Evolutionary conservation across 2,888 invertebrate genomes (phyloP).

Genomic region (Mimachlamys varia): DNA sequence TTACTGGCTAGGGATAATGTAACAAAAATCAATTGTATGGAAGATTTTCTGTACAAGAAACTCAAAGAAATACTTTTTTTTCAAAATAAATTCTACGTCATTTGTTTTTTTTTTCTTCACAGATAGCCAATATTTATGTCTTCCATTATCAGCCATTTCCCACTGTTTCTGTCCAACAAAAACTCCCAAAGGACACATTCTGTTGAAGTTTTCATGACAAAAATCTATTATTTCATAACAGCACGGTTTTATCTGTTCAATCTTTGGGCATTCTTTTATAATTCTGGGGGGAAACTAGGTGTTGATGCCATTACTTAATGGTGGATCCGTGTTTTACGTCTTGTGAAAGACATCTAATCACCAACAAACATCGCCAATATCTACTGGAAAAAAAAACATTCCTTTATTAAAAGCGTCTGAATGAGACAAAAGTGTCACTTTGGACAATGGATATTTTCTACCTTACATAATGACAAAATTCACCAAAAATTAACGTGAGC

Average conservation of each 20-base stretch:
- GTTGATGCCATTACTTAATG: conserved; percentile 5
- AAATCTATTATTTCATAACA: conserved; percentile 23
- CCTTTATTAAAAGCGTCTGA: neutral
- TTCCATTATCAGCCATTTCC: neutral
- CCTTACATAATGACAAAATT: neutral
- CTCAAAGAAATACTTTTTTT: neutral
- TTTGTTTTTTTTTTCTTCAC: neutral
- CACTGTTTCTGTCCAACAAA: neutral
- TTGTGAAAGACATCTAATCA: neutral
- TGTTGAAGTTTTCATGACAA: neutral
- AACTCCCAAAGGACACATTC: neutral
- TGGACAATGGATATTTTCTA: neutral
- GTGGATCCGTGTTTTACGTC: neutral
- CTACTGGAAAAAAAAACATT: neutral
- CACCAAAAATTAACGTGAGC: neutral
- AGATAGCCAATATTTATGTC: neutral
- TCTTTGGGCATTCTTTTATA: neutral
- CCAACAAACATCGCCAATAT: neutral
- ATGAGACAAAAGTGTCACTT: neutral
- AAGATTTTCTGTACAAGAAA: neutral
- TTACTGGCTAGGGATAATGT: neutral
- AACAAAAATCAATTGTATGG: conserved; percentile 11
- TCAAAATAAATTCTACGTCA: neutral
- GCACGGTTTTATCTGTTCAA: neutral
- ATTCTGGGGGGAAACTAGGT: neutral